phyloP scores from a whole-genome alignment of 2,113 vertebrate species.

The Cisticola juncidis region DNA sequence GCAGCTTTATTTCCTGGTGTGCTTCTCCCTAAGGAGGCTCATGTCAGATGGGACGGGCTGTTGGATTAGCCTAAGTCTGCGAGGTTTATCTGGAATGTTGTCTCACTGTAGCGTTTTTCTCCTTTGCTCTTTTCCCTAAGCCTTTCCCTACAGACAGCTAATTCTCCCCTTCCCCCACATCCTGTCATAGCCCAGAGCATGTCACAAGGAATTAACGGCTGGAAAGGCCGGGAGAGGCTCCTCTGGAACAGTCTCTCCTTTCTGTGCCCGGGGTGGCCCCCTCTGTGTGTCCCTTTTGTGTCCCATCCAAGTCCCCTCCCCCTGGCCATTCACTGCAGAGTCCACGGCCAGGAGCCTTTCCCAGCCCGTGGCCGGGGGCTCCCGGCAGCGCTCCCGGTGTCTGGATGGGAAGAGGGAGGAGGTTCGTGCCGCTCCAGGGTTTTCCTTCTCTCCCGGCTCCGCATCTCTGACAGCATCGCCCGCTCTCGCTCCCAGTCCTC shows the following conservation, averaged over 20 bases:
- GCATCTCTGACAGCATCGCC: constrained; percentile 1
- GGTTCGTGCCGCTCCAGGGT: neutral
- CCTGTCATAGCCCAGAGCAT: constrained; percentile 21
- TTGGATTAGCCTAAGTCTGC: constrained; percentile 18
- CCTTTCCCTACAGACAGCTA: constrained; percentile 39
- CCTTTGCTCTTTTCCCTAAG: constrained; percentile 50
- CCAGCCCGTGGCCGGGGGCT: neutral
- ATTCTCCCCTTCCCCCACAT: constrained; percentile 54
- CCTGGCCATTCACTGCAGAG: neutral
- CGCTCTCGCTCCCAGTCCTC: neutral
- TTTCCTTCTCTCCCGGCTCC: neutral
- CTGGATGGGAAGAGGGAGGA: neutral
- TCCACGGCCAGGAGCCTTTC: neutral
- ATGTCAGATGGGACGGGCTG: neutral
- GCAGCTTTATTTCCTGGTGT: neutral
- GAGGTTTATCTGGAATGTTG: constrained; percentile 27
- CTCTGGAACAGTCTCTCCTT: constrained; percentile 42
- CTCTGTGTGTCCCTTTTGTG: constrained; percentile 55
- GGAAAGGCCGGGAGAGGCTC: constrained; percentile 33
- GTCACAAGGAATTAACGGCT: constrained; percentile 55
- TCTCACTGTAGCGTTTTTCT: neutral
- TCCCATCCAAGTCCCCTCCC: constrained; percentile 42
- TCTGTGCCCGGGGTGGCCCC: neutral
- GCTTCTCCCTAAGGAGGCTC: neutral
- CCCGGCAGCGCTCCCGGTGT: neutral